These are phyloP conservation scores for Aplochiton taeniatus DNA, from an alignment of 2,797 vertebrate genomes.

Conservation along the genomic window DNA sequence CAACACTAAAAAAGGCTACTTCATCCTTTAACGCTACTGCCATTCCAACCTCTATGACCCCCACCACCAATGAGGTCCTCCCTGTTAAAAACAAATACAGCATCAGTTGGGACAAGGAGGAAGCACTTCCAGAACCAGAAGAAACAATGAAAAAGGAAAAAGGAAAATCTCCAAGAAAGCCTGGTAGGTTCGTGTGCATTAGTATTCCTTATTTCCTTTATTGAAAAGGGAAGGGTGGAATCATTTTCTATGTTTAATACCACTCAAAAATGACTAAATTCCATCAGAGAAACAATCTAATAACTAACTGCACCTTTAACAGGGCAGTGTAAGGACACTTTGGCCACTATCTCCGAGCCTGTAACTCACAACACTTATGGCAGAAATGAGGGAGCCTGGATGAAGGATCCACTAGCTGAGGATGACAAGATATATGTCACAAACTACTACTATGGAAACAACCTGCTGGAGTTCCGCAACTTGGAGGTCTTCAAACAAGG, in stretches of 20 bases:
- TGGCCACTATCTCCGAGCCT: constrained; percentile 92
- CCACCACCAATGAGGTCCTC: constrained; percentile 25
- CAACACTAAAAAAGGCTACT: constrained; percentile 29
- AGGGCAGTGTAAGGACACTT: constrained; percentile 94
- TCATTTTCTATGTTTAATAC: too few species aligned
- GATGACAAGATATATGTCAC: constrained; percentile 91
- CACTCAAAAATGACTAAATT: too few species aligned
- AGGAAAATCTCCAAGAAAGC: constrained; percentile 41
- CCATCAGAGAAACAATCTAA: neutral
- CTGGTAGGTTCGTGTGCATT: constrained; percentile 47
- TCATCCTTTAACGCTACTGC: constrained; percentile 1
- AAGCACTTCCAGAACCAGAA: constrained; percentile 8
- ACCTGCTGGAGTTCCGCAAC: constrained; percentile 91
- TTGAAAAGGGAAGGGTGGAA: too few species aligned
- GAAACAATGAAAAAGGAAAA: constrained; percentile 39
- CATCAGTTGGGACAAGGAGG: constrained; percentile 68
- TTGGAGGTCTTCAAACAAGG: constrained; percentile 94
- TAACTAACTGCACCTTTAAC: constrained; percentile 31
- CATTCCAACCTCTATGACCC: constrained; percentile 12
- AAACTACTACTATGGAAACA: constrained; percentile 95
- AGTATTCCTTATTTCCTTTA: too few species aligned
- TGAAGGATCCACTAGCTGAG: constrained; percentile 93
- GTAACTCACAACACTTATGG: constrained; percentile 92
- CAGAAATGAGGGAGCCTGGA: constrained; percentile 94
- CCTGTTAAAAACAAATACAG: constrained; percentile 58